Base-by-base conservation (phyloP, 64 coral and sea anemone species). In the Platygyra sinensis region DNA sequence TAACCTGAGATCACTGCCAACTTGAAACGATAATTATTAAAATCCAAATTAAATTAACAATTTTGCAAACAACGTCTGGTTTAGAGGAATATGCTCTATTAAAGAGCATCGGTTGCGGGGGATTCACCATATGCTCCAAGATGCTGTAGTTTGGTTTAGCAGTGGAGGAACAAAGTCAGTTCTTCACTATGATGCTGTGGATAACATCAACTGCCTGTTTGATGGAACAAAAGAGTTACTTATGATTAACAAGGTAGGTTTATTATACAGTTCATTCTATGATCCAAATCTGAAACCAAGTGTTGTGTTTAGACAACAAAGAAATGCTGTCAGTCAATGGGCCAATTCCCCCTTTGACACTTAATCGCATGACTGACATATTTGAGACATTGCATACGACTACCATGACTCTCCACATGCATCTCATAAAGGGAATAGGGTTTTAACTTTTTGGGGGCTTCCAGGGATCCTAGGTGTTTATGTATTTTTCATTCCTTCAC, bases 121-220 rank as follows among this genome's bases (percentile, higher is more conserved):
- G 97, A 0, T 99, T 67, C 74, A 87, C 82, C 3, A 91, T 28
- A 86, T 83, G 0, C 59, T 99, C 74, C 97, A 99, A 75, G 97
- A 99, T 88, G 91, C 93, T 3, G 97, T 99, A 36, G 95, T 99
- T 82, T 99, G 97, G 97, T 99, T 99, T 64, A 99, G 97, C 81
- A 99, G 94, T 91, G 97, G 97, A 17, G 97, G 97, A 2, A 99
- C 97, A 28, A 99, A 99, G 59, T 99, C 97, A 55, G 97, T 99
- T 55, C 87, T 99, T 39, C 97, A 99, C 49, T 99, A 90, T 89
- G 97, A 99, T 91, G 78, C 91, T 67, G 91, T 99, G 79, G 97
- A 99, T 64, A 99, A 99, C 72, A 99, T 99, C n/a, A 99, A 99
- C 76, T 99, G 97, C 73, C 87, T 99, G 28, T 95, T 99, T 74